Conservation (phyloP, 2,113 vertebrate genomes). For the Fulmarus glacialis region DNA sequence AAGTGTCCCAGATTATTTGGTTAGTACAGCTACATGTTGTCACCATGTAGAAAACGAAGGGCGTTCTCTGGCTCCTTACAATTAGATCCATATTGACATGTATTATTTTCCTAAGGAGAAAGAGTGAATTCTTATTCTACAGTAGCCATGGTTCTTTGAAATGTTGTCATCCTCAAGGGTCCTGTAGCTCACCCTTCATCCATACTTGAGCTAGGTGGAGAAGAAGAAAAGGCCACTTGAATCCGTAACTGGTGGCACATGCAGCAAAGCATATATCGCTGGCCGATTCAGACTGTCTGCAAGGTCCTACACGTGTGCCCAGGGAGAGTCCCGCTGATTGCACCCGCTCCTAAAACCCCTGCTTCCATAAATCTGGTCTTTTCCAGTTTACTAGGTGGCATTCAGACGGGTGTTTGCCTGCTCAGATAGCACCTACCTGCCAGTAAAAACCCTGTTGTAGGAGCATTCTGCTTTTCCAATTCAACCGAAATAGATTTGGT, state of each 20-base stretch:
- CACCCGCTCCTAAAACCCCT: fast-evolving
- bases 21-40: neutral
- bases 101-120: neutral
- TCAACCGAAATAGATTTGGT: fast-evolving
- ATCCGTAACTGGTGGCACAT: neutral
- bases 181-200: neutral
- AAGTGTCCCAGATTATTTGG: neutral
- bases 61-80: neutral
- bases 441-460: neutral
- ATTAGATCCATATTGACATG: neutral
- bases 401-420: neutral
- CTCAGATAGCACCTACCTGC: neutral
- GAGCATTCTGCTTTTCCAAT: neutral
- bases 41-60: neutral
- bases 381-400: neutral
- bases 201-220: neutral
- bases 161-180: neutral
- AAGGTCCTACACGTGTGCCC: neutral
- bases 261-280: fast-evolving
- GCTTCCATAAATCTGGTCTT: neutral
- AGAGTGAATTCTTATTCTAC: neutral
- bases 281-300: neutral
- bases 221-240: neutral
- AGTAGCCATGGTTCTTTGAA: neutral
- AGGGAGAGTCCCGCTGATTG: neutral